Evolutionary conservation across 2,888 invertebrate species (phyloP).

Genomic region (Anoplius nigerrimus): DNA sequence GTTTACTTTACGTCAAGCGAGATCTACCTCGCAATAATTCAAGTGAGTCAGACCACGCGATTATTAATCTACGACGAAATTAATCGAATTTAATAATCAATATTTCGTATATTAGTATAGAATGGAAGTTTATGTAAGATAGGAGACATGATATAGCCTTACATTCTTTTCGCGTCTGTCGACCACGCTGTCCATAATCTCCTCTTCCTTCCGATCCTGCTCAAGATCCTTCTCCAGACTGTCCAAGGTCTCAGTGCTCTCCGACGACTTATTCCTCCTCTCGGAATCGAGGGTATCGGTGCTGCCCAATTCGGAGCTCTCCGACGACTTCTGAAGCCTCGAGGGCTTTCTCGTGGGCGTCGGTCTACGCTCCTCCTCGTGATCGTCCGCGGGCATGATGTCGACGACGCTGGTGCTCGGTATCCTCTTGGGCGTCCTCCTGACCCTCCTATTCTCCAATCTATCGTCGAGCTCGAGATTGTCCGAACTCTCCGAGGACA

Average conservation of each 20-base stretch:
- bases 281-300: conserved; percentile 72
- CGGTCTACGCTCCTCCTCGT: conserved; percentile 53
- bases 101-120: too few species aligned
- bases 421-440: conserved; percentile 64
- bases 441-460: conserved; percentile 61
- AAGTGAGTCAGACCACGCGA: too few species aligned
- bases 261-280: conserved; percentile 68
- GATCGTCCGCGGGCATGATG: conserved; percentile 49
- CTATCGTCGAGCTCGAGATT: conserved; percentile 67
- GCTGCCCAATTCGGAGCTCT: conserved; percentile 72
- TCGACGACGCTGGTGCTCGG: conserved; percentile 63
- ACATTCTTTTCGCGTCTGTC: conserved; percentile 67
- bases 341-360: conserved; percentile 56
- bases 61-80: too few species aligned
- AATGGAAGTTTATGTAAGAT: conserved; percentile 13
- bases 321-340: conserved; percentile 70
- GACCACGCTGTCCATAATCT: conserved; percentile 54
- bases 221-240: conserved; percentile 70
- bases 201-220: conserved; percentile 65
- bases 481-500: conserved; percentile 71
- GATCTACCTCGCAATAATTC: too few species aligned
- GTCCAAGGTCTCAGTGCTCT: conserved; percentile 71
- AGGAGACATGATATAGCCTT: conserved; percentile 34
- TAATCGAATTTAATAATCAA: too few species aligned
- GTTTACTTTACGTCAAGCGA: too few species aligned